Percentiles rank a stretch among this genome's conserved stretches.
phyloP scores from a whole-genome alignment of 2,797 vertebrate species.

The Chiroxiphia lanceolata region DNA sequence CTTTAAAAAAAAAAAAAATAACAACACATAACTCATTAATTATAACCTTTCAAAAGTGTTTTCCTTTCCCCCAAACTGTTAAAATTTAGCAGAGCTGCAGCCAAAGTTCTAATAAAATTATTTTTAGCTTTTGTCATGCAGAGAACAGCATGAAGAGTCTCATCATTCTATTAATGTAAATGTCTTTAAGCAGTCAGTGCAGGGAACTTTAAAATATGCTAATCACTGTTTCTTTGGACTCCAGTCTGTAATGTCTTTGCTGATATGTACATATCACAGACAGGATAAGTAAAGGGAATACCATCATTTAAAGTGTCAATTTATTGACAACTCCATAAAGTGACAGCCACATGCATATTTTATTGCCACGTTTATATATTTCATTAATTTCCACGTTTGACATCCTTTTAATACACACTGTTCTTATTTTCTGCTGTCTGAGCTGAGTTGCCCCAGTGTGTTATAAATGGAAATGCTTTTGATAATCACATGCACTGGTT shows the following conservation, averaged over 20 bases:
- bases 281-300: neutral
- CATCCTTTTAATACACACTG: neutral
- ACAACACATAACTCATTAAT: conserved; percentile 32
- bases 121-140: conserved; percentile 41
- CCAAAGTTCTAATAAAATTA: conserved; percentile 12
- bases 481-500: neutral
- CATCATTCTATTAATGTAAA: conserved; percentile 57
- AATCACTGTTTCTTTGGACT: neutral
- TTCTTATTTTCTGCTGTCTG: neutral
- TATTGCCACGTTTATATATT: neutral
- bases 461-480: neutral
- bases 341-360: neutral
- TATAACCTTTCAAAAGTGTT: conserved; percentile 27
- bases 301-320: neutral
- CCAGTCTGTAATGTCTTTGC: neutral
- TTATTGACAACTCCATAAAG: neutral
- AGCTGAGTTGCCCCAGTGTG: neutral
- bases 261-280: neutral
- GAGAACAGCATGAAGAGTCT: conserved; percentile 13
- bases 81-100: neutral
- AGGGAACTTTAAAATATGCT: neutral
- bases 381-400: neutral
- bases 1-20: neutral
- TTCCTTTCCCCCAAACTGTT: neutral
- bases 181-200: conserved; percentile 15